Evolutionary conservation across 35 echinoderm and acorn worm species (phyloP).

Genomic region (Nesometra sesokonis): DNA sequence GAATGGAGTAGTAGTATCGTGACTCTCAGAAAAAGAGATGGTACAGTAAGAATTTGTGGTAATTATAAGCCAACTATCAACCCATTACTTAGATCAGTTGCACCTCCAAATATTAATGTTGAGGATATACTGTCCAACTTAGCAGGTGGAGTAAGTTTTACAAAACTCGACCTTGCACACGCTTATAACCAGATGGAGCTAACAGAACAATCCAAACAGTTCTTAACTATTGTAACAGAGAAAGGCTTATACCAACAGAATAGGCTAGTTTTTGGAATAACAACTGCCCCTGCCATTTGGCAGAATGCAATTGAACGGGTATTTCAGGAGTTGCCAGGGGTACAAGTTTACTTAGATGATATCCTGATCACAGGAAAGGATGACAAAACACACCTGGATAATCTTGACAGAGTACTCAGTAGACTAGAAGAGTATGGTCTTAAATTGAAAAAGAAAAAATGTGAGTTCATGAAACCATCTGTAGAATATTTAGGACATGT

Average conservation of each 20-base stretch:
- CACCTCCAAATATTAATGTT: constrained; percentile 28
- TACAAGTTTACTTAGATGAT: constrained; percentile 36
- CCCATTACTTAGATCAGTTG: too few relatives aligned
- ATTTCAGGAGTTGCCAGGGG: constrained; percentile 8
- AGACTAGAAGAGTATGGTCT: too few relatives aligned
- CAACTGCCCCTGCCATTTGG: constrained; percentile 42
- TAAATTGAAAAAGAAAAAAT: too few relatives aligned
- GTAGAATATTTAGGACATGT: too few relatives aligned
- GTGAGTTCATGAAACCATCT: too few relatives aligned
- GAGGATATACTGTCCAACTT: constrained; percentile 41
- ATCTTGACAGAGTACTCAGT: too few relatives aligned
- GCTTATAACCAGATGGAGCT: constrained; percentile 45
- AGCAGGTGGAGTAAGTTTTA: constrained; percentile 20
- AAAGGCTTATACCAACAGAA: too few relatives aligned
- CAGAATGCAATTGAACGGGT: constrained; percentile 29
- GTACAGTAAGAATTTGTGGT: too few relatives aligned
- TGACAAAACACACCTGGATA: too few relatives aligned
- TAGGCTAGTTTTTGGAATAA: constrained; percentile 50
- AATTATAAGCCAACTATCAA: too few relatives aligned
- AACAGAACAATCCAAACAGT: constrained; percentile 23
- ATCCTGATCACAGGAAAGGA: constrained; percentile 40
- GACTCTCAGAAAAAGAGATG: too few relatives aligned
- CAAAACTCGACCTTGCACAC: constrained; percentile 38
- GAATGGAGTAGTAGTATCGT: too few relatives aligned
- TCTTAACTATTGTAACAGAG: constrained; percentile 16